phyloP scores from a whole-genome alignment of 2,888 invertebrate species.

The Bibio marci region DNA sequence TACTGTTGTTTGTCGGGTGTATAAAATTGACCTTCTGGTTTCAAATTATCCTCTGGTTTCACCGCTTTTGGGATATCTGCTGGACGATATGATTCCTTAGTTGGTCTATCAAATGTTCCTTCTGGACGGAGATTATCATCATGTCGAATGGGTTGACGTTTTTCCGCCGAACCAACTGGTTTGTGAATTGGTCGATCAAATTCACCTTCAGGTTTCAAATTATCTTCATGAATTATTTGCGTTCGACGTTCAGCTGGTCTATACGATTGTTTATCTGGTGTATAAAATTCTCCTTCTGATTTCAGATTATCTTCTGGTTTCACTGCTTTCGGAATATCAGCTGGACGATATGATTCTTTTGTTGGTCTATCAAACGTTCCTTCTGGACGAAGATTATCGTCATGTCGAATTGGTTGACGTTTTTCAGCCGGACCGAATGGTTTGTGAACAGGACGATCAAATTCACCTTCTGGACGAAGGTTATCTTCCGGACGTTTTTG shows the following conservation, averaged over 20 bases:
- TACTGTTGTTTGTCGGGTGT: constrained; percentile 29
- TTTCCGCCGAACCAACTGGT: constrained; percentile 30
- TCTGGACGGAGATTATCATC: constrained; percentile 42
- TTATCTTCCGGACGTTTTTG: constrained; percentile 41
- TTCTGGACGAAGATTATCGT: constrained; percentile 23
- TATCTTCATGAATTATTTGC: constrained; percentile 39
- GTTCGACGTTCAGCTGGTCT: constrained; percentile 38
- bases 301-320: constrained; percentile 28
- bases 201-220: constrained; percentile 37
- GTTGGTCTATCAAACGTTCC: constrained; percentile 13
- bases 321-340: constrained; percentile 29
- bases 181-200: constrained; percentile 24
- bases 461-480: constrained; percentile 36
- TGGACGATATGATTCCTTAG: constrained; percentile 29
- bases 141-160: constrained; percentile 35
- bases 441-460: constrained; percentile 20
- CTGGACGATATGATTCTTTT: constrained; percentile 16
- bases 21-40: constrained; percentile 33
- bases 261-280: constrained; percentile 32
- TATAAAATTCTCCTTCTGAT: constrained; percentile 37
- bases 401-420: constrained; percentile 38
- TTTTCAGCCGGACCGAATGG: constrained; percentile 26
- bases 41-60: constrained; percentile 42
- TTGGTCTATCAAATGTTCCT: constrained; percentile 29
- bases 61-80: constrained; percentile 35